Evolutionary conservation across 2,113 vertebrate species (phyloP).

Genomic region (Esox niger): DNA sequence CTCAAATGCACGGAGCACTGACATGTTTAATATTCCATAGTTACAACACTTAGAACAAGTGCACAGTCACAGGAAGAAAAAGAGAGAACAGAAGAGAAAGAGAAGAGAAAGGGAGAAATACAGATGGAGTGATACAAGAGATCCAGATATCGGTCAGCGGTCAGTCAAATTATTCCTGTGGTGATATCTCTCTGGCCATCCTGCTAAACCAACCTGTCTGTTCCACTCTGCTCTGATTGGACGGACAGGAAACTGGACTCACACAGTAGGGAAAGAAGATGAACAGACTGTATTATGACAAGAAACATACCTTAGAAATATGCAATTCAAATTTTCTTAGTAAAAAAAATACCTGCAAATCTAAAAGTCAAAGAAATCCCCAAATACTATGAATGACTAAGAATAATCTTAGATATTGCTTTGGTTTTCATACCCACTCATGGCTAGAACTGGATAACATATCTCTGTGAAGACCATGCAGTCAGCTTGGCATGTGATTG

Average conservation of each 20-base stretch:
- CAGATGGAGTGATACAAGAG: not conserved
- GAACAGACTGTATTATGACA: not conserved
- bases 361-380: not conserved
- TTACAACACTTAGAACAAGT: too few relatives aligned
- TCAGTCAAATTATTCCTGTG: constrained; percentile 6
- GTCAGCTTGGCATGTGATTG: not conserved
- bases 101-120: not conserved
- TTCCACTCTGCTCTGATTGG: not conserved
- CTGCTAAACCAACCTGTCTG: not conserved
- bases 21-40: too few relatives aligned
- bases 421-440: not conserved
- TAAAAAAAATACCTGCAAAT: not conserved
- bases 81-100: not conserved
- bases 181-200: not conserved
- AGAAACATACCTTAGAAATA: not conserved
- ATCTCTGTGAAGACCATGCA: not conserved
- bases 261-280: not conserved
- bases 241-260: not conserved
- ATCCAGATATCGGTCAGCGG: not conserved
- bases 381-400: not conserved
- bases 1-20: too few relatives aligned
- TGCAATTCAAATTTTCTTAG: not conserved
- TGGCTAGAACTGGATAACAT: not conserved
- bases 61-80: too few relatives aligned
- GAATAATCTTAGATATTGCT: not conserved